phyloP scores from a whole-genome alignment of 2,797 vertebrate species.

The Adelosebastes latens region DNA sequence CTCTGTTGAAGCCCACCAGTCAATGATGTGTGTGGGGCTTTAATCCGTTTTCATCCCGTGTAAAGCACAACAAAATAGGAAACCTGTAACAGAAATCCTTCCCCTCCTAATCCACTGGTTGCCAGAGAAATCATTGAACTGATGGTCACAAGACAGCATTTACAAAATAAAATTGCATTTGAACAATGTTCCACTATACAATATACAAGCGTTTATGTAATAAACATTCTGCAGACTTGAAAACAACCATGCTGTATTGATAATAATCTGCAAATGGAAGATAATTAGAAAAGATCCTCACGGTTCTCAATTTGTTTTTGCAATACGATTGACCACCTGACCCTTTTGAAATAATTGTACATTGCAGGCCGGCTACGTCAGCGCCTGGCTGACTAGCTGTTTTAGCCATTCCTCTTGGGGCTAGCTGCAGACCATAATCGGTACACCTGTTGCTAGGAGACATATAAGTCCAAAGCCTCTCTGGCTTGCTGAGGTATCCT shows the following conservation, averaged over 20 bases:
- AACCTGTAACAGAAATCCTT: neutral
- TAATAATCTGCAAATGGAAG: neutral
- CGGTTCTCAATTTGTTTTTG: neutral
- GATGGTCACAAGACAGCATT: neutral
- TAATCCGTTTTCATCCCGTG: neutral
- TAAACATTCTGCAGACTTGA: neutral
- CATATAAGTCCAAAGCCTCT: slow-evolving; percentile 86
- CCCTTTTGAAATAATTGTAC: slow-evolving; percentile 17
- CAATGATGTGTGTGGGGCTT: neutral
- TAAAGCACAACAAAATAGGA: neutral
- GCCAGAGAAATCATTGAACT: neutral
- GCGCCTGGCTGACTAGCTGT: slow-evolving; percentile 52
- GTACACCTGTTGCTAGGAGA: slow-evolving; percentile 89
- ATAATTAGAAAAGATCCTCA: neutral
- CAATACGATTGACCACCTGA: neutral
- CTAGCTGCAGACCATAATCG: slow-evolving; percentile 80
- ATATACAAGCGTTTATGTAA: neutral
- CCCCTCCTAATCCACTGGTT: neutral
- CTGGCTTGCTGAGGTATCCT: slow-evolving; percentile 82
- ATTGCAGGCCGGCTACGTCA: slow-evolving; percentile 23
- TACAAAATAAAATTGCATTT: neutral
- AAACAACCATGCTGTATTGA: neutral
- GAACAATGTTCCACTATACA: neutral
- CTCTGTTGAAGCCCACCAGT: neutral
- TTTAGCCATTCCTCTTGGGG: slow-evolving; percentile 69